Percentiles rank a stretch among this genome's conserved stretches.
phyloP scores from a whole-genome alignment of 2,113 vertebrate genomes.

The Anarrhichthys ocellatus region DNA sequence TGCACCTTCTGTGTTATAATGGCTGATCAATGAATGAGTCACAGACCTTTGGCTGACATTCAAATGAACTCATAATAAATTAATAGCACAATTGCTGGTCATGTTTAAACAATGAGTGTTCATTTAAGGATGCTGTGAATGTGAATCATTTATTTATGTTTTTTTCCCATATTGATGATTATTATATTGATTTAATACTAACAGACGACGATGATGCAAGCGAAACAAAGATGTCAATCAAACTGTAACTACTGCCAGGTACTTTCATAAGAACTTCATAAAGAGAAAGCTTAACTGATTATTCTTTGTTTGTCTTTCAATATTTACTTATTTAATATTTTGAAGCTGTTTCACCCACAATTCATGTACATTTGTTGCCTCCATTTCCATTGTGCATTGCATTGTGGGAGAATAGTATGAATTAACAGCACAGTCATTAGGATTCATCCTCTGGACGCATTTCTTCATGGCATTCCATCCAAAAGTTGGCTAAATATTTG shows the following conservation, averaged over 20 bases:
- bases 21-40: conserved; percentile 35
- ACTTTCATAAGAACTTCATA: background rate
- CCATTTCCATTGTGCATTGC: background rate
- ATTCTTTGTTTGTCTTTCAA: background rate
- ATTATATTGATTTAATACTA: background rate
- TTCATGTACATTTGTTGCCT: background rate
- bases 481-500: background rate
- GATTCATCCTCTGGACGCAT: background rate
- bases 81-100: conserved; percentile 35
- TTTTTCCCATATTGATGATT: background rate
- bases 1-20: conserved; percentile 1
- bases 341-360: background rate
- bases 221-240: background rate
- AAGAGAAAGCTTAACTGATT: background rate
- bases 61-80: conserved; percentile 60
- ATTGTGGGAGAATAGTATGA: background rate
- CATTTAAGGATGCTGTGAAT: conserved; percentile 20
- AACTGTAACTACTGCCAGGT: background rate
- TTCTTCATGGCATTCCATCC: background rate
- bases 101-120: conserved; percentile 51
- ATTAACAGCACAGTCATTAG: background rate
- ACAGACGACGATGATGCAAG: background rate
- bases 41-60: conserved; percentile 53
- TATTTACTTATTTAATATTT: background rate
- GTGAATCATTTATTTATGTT: conserved; percentile 18